Percentiles rank a stretch among this genome's conserved stretches.
Conservation (phyloP, 2,113 vertebrate species). For the Bothrops jararaca region DNA sequence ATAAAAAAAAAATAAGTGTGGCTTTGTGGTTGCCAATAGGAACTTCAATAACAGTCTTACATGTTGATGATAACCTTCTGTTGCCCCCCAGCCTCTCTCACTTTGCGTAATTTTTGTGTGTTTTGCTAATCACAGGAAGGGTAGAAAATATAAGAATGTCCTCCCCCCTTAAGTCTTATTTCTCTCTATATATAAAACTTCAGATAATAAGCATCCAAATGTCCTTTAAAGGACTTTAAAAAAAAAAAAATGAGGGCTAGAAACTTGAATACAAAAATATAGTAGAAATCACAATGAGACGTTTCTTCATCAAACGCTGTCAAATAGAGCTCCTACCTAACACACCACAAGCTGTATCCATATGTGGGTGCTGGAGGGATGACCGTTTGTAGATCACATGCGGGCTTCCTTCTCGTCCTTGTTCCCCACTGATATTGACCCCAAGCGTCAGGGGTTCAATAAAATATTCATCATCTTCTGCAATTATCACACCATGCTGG, state of each 20-base stretch:
- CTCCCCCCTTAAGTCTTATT: background rate
- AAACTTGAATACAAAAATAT: background rate
- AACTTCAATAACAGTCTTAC: background rate
- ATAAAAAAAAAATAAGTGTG: background rate
- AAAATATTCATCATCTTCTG: conserved; percentile 93
- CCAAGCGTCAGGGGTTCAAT: conserved; percentile 88
- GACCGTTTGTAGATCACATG: conserved; percentile 97
- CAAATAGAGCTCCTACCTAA: conserved; percentile 73
- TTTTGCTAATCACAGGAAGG: background rate
- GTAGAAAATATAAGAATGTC: background rate
- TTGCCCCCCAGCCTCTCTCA: background rate
- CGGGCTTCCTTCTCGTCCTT: conserved; percentile 82
- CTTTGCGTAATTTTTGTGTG: background rate
- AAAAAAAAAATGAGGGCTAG: background rate
- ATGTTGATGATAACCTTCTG: background rate
- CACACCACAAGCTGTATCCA: conserved; percentile 95
- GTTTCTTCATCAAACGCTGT: background rate
- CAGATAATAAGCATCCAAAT: background rate
- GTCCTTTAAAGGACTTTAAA: too few species aligned
- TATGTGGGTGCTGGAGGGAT: conserved; percentile 89
- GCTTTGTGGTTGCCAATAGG: background rate
- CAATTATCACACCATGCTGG: conserved; percentile 94
- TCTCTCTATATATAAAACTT: background rate
- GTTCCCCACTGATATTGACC: conserved; percentile 72
- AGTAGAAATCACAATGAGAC: background rate